Base-by-base conservation (phyloP, 2,888 invertebrate genomes). In the Rhagophthalmus giganteus region DNA sequence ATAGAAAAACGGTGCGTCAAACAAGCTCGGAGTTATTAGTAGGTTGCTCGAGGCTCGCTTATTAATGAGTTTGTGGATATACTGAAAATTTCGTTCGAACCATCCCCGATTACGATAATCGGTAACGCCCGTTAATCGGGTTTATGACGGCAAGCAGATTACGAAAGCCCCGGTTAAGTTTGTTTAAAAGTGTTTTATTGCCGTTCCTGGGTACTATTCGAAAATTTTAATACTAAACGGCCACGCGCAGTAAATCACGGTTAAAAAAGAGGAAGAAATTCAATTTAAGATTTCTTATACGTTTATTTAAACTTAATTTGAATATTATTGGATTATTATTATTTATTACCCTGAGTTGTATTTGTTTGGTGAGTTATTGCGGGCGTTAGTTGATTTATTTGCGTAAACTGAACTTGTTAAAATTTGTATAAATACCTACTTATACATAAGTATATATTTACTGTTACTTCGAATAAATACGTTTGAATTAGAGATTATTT, bases 61-160 rank as follows among this genome's bases (percentile, higher is more conserved):
- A 63, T 63, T 64, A 64, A 64, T 61, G 64, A 64, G 58, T 57
- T 49, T 41, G 55, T 13, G 55, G 59, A 59, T 54, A 44, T 46
- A 42, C 48, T 55, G 44, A 53, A 38, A 52, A 55, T 56, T 55
- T 60, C 44, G 39, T 42, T 46, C 44, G 44, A 41, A 45, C 45
- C 44, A 45, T 26, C 37, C 37, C 26, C 39, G 44, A 51, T 51
- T 44, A 45, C 32, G 30, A 35, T 50, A 49, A 49, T 50, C 44
- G 52, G 46, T 40, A 30, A 51, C 44, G 44, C 41, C 46, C 40
- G 34, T 46, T 45, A 46, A 35, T 40, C 25, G 46, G 40, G 46
- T 32, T 52, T 40, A 46, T 46, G 46, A 52, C 40, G 40, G 45
- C 33, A 33, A 34, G 40, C 32, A 41, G 44, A 51, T 51, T 44